These are phyloP conservation scores for Clupea harengus DNA, from an alignment of 2,113 vertebrate species.

Conservation along the genomic window DNA sequence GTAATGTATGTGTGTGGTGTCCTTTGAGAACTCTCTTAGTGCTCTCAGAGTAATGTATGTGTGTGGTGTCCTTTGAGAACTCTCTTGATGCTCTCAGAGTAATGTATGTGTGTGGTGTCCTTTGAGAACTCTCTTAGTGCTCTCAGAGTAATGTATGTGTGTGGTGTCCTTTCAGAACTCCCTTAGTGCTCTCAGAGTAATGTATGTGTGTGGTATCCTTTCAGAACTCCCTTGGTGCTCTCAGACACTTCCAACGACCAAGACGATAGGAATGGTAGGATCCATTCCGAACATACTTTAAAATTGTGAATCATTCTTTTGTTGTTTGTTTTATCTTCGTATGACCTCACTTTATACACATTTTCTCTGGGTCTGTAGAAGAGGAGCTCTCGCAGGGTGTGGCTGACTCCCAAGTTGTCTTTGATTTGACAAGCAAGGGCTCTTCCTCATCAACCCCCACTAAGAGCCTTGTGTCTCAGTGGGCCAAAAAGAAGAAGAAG, in stretches of 20 bases:
- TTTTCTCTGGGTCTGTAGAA: slow-evolving; percentile 2
- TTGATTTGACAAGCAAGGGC: neutral
- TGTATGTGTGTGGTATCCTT: neutral
- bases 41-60: no score
- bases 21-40: no score
- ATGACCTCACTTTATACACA: neutral
- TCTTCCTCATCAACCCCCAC: neutral
- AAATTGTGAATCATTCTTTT: neutral
- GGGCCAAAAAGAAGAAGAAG: slow-evolving; percentile 61
- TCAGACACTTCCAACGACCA: neutral
- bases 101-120: no score
- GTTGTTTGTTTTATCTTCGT: neutral
- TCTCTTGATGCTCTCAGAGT: no score
- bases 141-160: no score
- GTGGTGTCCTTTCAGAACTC: neutral
- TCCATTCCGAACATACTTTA: neutral
- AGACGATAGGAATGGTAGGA: neutral
- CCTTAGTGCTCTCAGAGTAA: neutral
- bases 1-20: no score
- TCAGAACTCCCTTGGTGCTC: neutral
- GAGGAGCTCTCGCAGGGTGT: slow-evolving; percentile 10
- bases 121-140: no score
- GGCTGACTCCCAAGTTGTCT: neutral
- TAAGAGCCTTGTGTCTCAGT: slow-evolving; percentile 41
- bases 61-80: no score